Evolutionary conservation across 2,797 vertebrate species (phyloP), one percentile per base, ranked within the genome.

Genomic region (Neosilurus mollespiculum): DNA sequence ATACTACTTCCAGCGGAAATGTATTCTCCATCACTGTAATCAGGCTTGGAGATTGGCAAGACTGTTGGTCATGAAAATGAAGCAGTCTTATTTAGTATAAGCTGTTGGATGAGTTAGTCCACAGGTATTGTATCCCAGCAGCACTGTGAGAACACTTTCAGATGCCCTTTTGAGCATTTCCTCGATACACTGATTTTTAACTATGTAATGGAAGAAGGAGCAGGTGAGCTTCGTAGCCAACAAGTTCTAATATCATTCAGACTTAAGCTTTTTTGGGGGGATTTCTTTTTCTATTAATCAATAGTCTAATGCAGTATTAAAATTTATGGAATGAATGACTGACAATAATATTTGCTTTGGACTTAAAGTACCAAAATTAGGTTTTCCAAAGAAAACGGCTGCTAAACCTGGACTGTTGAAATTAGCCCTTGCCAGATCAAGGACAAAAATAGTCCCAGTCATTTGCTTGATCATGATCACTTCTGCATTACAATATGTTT

Each of bases 311-410:
- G 43, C 76, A 73, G 24, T 73, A 58, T 80, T 84, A 78, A 2
- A 65, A 26, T 34, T 37, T 8, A 15, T 30, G 16, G 20, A 66
- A 67, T 80, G 22, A 80, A 37, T 53, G 9, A 43, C 58, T 43
- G 58, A 69, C 34, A 24, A 37, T 26, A 53, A 37, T 51, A 62
- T 62, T 83, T 56, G 43, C 75, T 81, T 81, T 82, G 58, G 78
- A 85, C 56, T 11, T 66, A 53, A 51, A 61, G 58, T 78, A 64
- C 79, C 84, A 81, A 80, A 86, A 81, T 54, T 59, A 10, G 18
- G 62, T 73, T 53, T 79, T 77, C 87, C 85, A 88, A 88, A 86
- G 83, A 84, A 78, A 83, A 77, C 20, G 8, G 56, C 62, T 65
- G 73, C 76, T 78, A 67, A 34, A 69, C 64, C 65, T 81, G 59